phyloP scores from a whole-genome alignment of 2,888 invertebrate genomes.

The Incurvaria masculella region DNA sequence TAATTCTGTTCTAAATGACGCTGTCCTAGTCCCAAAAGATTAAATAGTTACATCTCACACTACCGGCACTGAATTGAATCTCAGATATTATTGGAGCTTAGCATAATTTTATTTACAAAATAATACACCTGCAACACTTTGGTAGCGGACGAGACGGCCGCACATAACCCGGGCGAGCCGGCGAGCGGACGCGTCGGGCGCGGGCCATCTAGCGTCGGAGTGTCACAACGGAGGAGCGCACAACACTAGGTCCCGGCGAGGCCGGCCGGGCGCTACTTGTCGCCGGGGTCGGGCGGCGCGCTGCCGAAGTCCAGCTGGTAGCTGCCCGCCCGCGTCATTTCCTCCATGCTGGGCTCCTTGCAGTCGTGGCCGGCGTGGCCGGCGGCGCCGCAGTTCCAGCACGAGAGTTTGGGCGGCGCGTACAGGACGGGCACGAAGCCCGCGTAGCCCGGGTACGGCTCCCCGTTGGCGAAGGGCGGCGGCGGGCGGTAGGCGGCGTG shows the following conservation, averaged over 20 bases:
- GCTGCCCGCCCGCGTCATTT: constrained; percentile 73
- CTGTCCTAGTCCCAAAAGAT: background rate
- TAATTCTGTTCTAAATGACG: constrained; percentile 1
- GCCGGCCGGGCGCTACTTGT: constrained; percentile 16
- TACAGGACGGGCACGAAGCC: constrained; percentile 51
- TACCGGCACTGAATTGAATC: constrained; percentile 1
- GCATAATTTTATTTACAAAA: background rate
- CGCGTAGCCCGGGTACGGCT: constrained; percentile 43
- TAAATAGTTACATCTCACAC: background rate
- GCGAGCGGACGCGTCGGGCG: too few species aligned
- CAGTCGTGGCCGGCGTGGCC: constrained; percentile 85
- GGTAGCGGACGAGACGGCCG: background rate
- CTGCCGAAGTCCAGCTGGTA: constrained; percentile 65
- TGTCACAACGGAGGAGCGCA: too few species aligned
- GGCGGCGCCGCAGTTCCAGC: constrained; percentile 89
- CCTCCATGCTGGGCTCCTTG: constrained; percentile 89
- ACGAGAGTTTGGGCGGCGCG: constrained; percentile 67
- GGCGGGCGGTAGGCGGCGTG: constrained; percentile 37
- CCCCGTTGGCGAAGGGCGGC: constrained; percentile 46
- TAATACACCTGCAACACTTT: background rate
- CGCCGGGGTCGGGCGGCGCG: constrained; percentile 40
- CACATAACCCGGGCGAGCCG: too few species aligned
- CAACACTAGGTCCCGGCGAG: background rate
- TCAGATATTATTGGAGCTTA: background rate
- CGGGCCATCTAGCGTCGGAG: too few species aligned